phyloP scores from a whole-genome alignment of 2,888 invertebrate genomes.

The Villa cingulata region DNA sequence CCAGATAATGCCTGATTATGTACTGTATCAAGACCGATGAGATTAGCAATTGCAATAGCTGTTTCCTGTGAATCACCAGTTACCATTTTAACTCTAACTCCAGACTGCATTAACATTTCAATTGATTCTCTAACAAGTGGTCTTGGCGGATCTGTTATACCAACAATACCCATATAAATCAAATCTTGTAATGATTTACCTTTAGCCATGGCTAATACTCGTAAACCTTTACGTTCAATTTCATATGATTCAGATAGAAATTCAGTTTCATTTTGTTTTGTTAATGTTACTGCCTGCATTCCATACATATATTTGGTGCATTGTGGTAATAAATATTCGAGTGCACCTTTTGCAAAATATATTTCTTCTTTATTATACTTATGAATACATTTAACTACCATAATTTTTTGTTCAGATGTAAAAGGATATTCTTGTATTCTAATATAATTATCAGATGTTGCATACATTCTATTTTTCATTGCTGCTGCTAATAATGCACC shows the following conservation, averaged over 20 bases:
- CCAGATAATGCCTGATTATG: conserved; percentile 79
- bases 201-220: conserved; percentile 78
- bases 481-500: conserved; percentile 88
- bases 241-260: conserved; percentile 70
- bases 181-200: conserved; percentile 69
- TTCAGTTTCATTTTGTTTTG: conserved; percentile 68
- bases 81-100: conserved; percentile 89
- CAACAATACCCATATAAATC: conserved; percentile 80
- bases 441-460: conserved; percentile 63
- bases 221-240: conserved; percentile 71
- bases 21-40: conserved; percentile 76
- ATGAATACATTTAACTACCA: conserved; percentile 87
- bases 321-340: conserved; percentile 77
- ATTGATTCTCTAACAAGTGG: conserved; percentile 77
- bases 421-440: conserved; percentile 92
- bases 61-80: conserved; percentile 96
- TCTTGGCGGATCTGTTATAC: conserved; percentile 94
- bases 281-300: conserved; percentile 54
- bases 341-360: conserved; percentile 88
- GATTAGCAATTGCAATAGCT: conserved; percentile 81
- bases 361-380: conserved; percentile 67
- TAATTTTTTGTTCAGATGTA: conserved; percentile 94
- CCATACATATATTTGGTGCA: conserved; percentile 69
- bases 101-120: conserved; percentile 63
- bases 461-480: conserved; percentile 82